Evolutionary conservation across 1,140 invertebrate species (phyloP), one percentile per base, ranked within the genome.

Genomic region (Drosophila albomicans): DNA sequence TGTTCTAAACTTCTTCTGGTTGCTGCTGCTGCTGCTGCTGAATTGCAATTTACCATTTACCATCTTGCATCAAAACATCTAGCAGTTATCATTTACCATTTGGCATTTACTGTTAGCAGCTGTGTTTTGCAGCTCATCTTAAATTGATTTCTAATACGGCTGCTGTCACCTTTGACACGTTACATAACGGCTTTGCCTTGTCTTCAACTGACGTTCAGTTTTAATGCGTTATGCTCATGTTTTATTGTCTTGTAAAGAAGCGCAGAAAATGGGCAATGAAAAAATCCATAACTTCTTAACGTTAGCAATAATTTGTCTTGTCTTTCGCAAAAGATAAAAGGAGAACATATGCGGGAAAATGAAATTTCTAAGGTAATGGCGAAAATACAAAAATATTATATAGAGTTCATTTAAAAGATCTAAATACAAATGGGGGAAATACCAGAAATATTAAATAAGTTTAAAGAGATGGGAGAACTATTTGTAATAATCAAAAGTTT

Each of bases 131-230:
- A 71, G 56, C 78, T 87, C 79, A 78, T 72, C 74, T 74, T 54
- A 81, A 82, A 88, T 87, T 80, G 84, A 87, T 87, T 84, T 89
- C 66, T 80, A 75, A 75, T 82, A 76, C 78, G 64, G 72, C 71
- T 66, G 76, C 82, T 88, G 80, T 87, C 84, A 87, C 82, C 82
- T 87, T 88, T 87, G 82, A 87, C 82, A 87, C 84, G 61, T 82
- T 73, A 43, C 51, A 35, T 85, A 86, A 86, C 84, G 79, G 84
- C 59, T 72, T 82, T 67, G 46, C 16, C 56, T 72, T 70, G 79
- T 77, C 76, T 81, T 77, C 54, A 38, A 38, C 35, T 8, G 10
- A 10, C 10, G 35, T 38, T 10, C 7, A 10, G 35, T 10, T 32
- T 32, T 32, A 32, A 32, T 32, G 30, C 30, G 5, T 8, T 32